These are phyloP conservation scores for Nephila pilipes DNA, from an alignment of 1,140 invertebrate species.

Conservation along the genomic window DNA sequence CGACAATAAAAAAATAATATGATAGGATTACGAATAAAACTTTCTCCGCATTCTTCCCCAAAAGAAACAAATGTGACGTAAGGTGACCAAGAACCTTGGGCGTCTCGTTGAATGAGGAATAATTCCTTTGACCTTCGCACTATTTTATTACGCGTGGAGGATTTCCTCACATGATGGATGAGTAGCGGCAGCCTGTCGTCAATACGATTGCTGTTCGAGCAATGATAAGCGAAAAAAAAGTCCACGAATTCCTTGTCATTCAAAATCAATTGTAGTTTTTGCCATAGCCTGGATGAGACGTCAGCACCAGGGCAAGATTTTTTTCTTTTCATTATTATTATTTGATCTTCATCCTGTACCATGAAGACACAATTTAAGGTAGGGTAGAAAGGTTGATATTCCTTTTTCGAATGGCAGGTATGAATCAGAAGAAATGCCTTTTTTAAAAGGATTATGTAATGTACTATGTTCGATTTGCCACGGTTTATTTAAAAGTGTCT, in stretches of 20 bases:
- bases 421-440: background rate
- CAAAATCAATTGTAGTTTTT: constrained; percentile 76
- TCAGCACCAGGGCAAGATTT: background rate
- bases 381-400: constrained; percentile 4
- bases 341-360: background rate
- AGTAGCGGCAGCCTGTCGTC: constrained; percentile 68
- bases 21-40: background rate
- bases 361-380: constrained; percentile 61
- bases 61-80: constrained; percentile 45
- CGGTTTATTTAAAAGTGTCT: background rate
- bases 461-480: background rate
- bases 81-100: constrained; percentile 28
- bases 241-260: constrained; percentile 73
- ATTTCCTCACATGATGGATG: constrained; percentile 76
- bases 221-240: constrained; percentile 30
- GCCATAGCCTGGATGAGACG: background rate
- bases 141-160: constrained; percentile 76
- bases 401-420: background rate
- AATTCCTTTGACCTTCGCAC: constrained; percentile 75
- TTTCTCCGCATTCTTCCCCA: background rate
- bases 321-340: constrained; percentile 9
- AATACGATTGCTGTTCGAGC: constrained; percentile 26
- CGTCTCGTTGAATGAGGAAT: constrained; percentile 70
- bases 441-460: constrained; percentile 37
- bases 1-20: background rate